Evolutionary conservation across 2,888 invertebrate genomes (phyloP).

Genomic region (Rugalucina vietnamica): DNA sequence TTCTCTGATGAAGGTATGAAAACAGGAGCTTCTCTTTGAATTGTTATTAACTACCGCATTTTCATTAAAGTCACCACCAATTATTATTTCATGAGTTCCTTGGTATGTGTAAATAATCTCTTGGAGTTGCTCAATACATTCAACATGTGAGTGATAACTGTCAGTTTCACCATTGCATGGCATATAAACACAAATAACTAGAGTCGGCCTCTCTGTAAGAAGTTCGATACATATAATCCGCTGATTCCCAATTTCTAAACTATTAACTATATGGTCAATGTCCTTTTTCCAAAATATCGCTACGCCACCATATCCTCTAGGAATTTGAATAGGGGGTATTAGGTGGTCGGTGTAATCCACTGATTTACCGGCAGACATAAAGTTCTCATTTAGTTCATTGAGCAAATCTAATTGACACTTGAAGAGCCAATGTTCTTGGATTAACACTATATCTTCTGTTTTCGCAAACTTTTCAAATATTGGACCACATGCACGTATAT

Average conservation of each 20-base stretch:
- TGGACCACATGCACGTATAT: constrained; percentile 23
- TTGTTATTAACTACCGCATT: not conserved
- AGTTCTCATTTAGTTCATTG: constrained; percentile 1
- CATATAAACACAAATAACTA: constrained; percentile 21
- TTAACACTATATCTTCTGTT: constrained; percentile 18
- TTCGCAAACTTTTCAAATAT: not conserved
- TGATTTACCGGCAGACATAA: not conserved
- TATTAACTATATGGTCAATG: constrained; percentile 22
- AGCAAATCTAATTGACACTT: constrained; percentile 13
- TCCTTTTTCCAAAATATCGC: constrained; percentile 34
- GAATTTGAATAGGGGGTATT: constrained; percentile 20
- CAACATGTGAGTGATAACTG: not conserved
- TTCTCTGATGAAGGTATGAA: constrained; percentile 18
- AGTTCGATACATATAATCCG: constrained; percentile 30
- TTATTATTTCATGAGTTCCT: constrained; percentile 20
- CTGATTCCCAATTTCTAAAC: not conserved
- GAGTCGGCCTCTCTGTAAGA: not conserved
- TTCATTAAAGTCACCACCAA: constrained; percentile 31
- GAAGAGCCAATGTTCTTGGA: constrained; percentile 33
- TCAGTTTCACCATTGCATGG: constrained; percentile 19
- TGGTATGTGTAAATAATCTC: constrained; percentile 5
- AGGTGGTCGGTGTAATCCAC: constrained; percentile 19
- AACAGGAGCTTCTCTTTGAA: not conserved
- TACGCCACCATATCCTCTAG: constrained; percentile 29
- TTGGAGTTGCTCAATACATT: constrained; percentile 23